phyloP scores from a whole-genome alignment of 2,888 invertebrate species.

The Laspeyria flexula region DNA sequence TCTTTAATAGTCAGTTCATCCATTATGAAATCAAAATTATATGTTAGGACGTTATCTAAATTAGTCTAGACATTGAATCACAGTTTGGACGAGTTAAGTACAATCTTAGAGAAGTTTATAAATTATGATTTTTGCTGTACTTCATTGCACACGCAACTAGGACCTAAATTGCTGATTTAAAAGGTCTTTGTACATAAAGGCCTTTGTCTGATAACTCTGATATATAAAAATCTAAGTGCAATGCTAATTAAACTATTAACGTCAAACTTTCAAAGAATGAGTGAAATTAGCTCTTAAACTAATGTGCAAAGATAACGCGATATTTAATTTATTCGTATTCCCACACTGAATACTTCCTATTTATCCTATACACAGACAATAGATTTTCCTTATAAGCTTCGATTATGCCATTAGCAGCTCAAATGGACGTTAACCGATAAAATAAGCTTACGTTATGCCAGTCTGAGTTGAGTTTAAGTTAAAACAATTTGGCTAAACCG shows the following conservation, averaged over 20 bases:
- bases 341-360: background rate
- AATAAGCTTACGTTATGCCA: background rate
- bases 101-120: too few species aligned
- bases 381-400: slow-evolving; percentile 26
- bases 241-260: background rate
- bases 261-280: background rate
- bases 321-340: background rate
- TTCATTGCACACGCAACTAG: too few species aligned
- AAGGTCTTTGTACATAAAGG: too few species aligned
- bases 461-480: background rate
- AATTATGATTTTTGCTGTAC: too few species aligned
- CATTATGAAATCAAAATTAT: too few species aligned
- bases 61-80: too few species aligned
- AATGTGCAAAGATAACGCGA: background rate
- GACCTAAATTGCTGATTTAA: too few species aligned
- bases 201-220: too few species aligned
- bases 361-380: slow-evolving; percentile 31
- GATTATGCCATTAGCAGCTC: slow-evolving; percentile 20
- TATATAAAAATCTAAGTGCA: background rate
- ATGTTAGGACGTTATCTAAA: too few species aligned
- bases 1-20: too few species aligned
- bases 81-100: too few species aligned
- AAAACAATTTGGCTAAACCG: too few species aligned
- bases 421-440: slow-evolving; percentile 1
- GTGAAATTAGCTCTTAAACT: background rate